A percentile compares a stretch with the other conserved stretches of the same genome.
phyloP scores from a whole-genome alignment of 1,140 invertebrate species.

The Microvelia longipes region DNA sequence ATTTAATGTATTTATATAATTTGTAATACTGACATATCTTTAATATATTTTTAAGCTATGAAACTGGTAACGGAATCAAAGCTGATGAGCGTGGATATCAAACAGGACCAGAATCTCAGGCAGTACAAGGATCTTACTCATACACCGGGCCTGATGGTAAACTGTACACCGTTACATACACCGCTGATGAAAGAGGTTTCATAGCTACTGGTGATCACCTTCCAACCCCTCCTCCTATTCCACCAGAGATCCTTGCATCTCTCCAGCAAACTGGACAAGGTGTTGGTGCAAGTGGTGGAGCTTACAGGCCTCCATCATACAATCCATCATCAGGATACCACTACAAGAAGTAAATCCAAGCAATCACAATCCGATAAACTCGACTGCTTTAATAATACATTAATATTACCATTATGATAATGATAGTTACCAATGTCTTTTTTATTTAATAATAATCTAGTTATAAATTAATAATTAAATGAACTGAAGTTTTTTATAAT shows the following conservation, averaged over 20 bases:
- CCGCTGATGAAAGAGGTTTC: conserved; percentile 54
- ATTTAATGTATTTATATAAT: no score
- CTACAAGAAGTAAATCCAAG: conserved; percentile 9
- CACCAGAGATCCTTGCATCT: conserved; percentile 35
- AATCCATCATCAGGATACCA: conserved; percentile 6
- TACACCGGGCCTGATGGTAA: conserved; percentile 59
- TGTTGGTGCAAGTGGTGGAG: background rate
- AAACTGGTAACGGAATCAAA: conserved; percentile 69
- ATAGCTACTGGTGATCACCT: conserved; percentile 39
- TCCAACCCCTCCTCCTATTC: conserved; percentile 46
- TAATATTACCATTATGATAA: no score
- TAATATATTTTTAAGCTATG: conserved; percentile 41
- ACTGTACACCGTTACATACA: conserved; percentile 48
- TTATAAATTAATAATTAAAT: no score
- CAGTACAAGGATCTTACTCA: conserved; percentile 48
- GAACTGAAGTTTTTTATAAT: no score
- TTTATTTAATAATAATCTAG: no score
- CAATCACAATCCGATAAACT: no score
- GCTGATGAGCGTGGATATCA: conserved; percentile 63
- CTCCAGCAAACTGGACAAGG: background rate
- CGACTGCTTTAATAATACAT: no score
- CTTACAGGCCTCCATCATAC: background rate
- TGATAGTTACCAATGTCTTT: no score
- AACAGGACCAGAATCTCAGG: conserved; percentile 45
- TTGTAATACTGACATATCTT: no score